Evolutionary conservation across 2,888 invertebrate genomes (phyloP).

Genomic region (Belgica antarctica): DNA sequence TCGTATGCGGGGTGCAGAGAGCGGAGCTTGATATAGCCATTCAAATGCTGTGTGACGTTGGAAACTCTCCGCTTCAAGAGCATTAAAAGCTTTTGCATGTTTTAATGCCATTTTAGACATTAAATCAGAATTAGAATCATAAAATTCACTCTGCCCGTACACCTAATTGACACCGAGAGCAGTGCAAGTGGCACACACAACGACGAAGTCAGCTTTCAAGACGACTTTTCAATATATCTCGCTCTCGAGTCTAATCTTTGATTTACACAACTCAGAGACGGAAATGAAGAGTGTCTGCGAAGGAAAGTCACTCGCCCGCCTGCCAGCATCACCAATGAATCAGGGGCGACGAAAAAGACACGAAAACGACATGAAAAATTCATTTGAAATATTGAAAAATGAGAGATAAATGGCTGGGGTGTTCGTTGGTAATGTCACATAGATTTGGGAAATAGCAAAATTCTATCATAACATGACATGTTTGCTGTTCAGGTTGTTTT

Average conservation of each 20-base stretch:
- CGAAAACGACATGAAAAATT: too few relatives aligned
- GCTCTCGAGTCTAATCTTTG: neutral
- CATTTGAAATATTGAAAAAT: too few relatives aligned
- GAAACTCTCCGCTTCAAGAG: conserved; percentile 7
- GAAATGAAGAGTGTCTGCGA: neutral
- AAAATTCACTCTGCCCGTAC: neutral
- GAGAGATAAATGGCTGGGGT: too few relatives aligned
- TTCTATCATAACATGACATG: too few relatives aligned
- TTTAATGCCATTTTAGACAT: conserved; percentile 28
- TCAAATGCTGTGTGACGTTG: neutral
- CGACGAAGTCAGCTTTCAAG: neutral
- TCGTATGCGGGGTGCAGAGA: neutral
- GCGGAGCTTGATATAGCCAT: conserved; percentile 5
- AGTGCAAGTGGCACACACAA: neutral
- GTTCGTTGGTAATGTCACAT: too few relatives aligned
- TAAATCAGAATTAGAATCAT: conserved; percentile 34
- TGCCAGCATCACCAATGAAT: too few relatives aligned
- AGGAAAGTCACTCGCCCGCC: neutral
- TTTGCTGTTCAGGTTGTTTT: too few relatives aligned
- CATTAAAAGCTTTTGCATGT: conserved; percentile 29
- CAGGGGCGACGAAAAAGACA: too few relatives aligned
- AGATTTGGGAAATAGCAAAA: too few relatives aligned
- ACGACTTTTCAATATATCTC: conserved; percentile 13
- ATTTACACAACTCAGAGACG: neutral
- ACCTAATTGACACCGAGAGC: conserved; percentile 13